A percentile compares a stretch with the other conserved stretches of the same genome.
Evolutionary conservation across 2,113 vertebrate species (phyloP).

Genomic region (Scomber scombrus): DNA sequence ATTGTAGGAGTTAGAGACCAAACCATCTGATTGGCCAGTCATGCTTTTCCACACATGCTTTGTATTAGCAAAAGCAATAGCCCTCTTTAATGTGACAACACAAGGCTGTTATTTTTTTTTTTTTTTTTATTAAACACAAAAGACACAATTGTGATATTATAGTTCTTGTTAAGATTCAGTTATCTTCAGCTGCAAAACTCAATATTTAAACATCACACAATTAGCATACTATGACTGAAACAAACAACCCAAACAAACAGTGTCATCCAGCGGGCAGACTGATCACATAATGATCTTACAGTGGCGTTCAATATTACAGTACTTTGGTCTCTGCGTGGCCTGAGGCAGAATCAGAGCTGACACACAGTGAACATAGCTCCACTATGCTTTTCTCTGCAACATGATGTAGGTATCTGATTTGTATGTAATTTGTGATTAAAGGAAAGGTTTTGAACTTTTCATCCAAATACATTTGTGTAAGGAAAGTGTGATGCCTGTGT

Average conservation of each 20-base stretch:
- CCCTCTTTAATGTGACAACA: background rate
- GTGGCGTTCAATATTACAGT: slow-evolving; percentile 37
- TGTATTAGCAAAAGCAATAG: background rate
- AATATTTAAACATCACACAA: background rate
- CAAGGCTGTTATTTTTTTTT: background rate
- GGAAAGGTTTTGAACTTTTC: background rate
- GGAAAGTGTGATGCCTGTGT: background rate
- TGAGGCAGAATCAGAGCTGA: background rate
- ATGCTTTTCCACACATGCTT: background rate
- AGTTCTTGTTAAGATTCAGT: background rate
- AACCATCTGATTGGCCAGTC: slow-evolving; percentile 22
- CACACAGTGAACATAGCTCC: background rate
- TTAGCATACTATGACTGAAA: background rate
- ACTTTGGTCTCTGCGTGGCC: slow-evolving; percentile 25
- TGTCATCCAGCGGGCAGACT: slow-evolving; percentile 2
- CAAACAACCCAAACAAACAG: background rate
- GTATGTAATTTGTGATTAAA: background rate
- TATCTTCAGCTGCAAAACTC: background rate
- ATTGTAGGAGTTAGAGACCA: slow-evolving; percentile 25
- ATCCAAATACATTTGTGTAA: background rate
- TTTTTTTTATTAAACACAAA: too few species aligned
- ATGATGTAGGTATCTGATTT: background rate
- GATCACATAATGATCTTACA: slow-evolving; percentile 18
- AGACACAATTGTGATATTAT: background rate
- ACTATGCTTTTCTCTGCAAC: background rate